Evolutionary conservation across 2,113 vertebrate genomes (phyloP), one percentile per base, ranked within the genome.

Genomic region (Pteruthius melanotis): DNA sequence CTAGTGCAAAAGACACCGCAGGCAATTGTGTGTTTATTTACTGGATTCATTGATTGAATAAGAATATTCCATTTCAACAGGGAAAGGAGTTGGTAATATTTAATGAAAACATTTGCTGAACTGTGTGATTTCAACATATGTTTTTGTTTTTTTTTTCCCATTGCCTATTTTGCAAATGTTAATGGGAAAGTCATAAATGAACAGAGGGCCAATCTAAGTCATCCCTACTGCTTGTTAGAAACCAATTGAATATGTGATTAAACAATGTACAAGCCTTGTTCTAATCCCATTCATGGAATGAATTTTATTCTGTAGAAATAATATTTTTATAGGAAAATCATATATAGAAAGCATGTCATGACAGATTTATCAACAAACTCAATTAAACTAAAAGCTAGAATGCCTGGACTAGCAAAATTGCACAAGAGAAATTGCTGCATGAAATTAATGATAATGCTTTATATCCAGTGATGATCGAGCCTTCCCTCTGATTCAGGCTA

Each of bases 361-460:
- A 65, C 70, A 94, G 83, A 97, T 95, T 95, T 91, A 95, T 94
- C 94, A 96, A 94, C 76, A 93, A 90, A 93, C 87, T 83, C 87
- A 95, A 95, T 94, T 95, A 95, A 93, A 86, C 76, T 93, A 95
- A 96, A 94, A 96, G 82, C 89, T 80, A 66, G 64, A 88, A 66
- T 66, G 87, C 65, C 76, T 93, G 63, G 78, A 83, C 81, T 59
- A 59, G 71, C 75, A 86, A 74, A 92, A 66, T 2, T 69, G 37
- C 65, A 30, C 28, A 74, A 80, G 90, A 95, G 59, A 80, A 96
- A 96, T 90, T 85, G 70, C 60, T 75, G 60, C 56, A 72, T 82
- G 74, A 45, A 89, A 53, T 89, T 89, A 93, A 91, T 84, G 77
- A 72, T 82, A 74, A 87, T 71, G 56, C 56, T 78, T 75, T 68